A percentile compares a stretch with the other conserved stretches of the same genome.
Conservation (phyloP, 2,113 vertebrate genomes). For the Zapus hudsonius region DNA sequence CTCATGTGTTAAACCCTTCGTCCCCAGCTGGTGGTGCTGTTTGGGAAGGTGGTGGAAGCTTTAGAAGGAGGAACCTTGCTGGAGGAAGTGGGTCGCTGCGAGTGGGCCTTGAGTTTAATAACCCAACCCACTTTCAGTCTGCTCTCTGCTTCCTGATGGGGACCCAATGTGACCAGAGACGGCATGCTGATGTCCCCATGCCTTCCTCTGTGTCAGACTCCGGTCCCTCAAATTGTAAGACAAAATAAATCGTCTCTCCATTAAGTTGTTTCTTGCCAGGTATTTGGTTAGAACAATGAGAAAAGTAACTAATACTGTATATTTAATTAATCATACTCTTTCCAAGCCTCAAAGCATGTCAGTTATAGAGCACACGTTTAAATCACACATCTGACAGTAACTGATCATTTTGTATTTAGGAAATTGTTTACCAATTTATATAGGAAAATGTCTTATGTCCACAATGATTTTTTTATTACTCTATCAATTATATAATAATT, state of each 20-base stretch:
- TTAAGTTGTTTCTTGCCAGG: neutral
- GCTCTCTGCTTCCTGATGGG: neutral
- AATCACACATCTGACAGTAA: neutral
- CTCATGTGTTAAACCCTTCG: neutral
- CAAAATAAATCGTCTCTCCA: neutral
- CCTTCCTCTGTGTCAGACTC: neutral
- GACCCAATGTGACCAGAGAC: neutral
- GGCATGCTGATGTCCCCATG: neutral
- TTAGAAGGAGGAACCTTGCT: neutral
- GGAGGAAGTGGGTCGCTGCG: neutral
- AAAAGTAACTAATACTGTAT: neutral
- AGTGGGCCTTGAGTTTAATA: neutral
- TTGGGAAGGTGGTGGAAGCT: neutral
- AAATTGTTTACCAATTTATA: constrained; percentile 60
- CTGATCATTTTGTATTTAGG: constrained; percentile 6
- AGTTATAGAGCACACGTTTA: neutral
- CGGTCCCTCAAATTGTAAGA: neutral
- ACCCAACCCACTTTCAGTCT: neutral
- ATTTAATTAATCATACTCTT: neutral
- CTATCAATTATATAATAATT: constrained; percentile 77
- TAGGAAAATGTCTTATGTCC: constrained; percentile 58
- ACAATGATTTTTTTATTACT: constrained; percentile 65
- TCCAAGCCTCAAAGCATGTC: neutral
- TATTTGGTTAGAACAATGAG: neutral
- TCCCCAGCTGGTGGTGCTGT: neutral